phyloP scores from a whole-genome alignment of 2,888 invertebrate genomes.

The Andricus curvator region DNA sequence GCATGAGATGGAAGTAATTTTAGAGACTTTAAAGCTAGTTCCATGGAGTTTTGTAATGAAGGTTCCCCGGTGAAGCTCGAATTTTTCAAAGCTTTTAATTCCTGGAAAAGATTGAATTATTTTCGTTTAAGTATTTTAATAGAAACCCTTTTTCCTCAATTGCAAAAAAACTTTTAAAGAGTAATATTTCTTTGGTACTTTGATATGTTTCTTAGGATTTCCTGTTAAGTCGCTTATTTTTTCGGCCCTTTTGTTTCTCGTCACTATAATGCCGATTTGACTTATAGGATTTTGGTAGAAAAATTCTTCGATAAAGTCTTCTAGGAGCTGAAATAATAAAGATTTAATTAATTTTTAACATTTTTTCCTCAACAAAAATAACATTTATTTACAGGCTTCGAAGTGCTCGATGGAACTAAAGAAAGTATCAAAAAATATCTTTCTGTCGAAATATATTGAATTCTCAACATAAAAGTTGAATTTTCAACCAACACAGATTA shows the following conservation, averaged over 20 bases:
- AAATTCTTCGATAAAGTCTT: slow-evolving; percentile 96
- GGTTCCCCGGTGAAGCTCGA: slow-evolving; percentile 92
- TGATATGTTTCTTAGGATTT: slow-evolving; percentile 89
- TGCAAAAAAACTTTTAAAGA: slow-evolving; percentile 28
- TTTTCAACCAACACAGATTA: no score
- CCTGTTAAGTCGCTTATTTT: slow-evolving; percentile 95
- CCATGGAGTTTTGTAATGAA: slow-evolving; percentile 96
- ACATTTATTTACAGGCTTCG: no score
- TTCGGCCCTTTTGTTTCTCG: slow-evolving; percentile 96
- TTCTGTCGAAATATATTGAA: no score
- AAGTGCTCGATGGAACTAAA: no score
- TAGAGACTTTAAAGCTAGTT: slow-evolving; percentile 90
- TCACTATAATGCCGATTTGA: slow-evolving; percentile 94
- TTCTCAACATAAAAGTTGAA: no score
- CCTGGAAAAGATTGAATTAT: slow-evolving; percentile 60
- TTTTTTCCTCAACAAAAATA: no score
- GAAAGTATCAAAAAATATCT: no score
- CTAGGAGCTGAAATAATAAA: slow-evolving; percentile 85
- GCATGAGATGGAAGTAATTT: slow-evolving; percentile 95
- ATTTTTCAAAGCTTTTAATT: slow-evolving; percentile 80
- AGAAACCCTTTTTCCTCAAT: neutral
- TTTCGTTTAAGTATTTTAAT: neutral
- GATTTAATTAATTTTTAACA: no score
- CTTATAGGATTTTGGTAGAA: slow-evolving; percentile 99
- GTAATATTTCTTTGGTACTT: slow-evolving; percentile 75